These are phyloP conservation scores for Brachyhypopomus occidentalis DNA, from an alignment of 2,113 vertebrate species.

Conservation along the genomic window DNA sequence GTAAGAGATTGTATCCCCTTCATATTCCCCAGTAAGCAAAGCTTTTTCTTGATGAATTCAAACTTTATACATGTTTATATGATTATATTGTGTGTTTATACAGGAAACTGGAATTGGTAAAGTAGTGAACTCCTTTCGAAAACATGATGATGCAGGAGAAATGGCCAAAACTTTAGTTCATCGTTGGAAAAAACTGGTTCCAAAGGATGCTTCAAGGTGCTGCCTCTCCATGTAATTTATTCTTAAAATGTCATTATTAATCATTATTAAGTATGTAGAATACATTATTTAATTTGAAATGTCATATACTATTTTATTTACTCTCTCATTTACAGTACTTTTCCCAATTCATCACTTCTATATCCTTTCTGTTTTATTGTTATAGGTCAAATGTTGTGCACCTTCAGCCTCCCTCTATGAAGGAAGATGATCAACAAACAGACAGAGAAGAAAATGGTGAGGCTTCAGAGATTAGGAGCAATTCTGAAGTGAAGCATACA, in stretches of 20 bases:
- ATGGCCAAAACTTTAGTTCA: slow-evolving; percentile 77
- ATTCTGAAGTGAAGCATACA: slow-evolving; percentile 28
- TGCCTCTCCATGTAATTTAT: too few relatives aligned
- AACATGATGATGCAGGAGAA: slow-evolving; percentile 74
- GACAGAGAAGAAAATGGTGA: slow-evolving; percentile 30
- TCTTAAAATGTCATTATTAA: too few relatives aligned
- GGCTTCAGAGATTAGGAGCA: slow-evolving; percentile 43
- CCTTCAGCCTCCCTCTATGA: not conserved
- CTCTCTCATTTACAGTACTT: not conserved
- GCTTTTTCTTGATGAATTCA: not conserved
- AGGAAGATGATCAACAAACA: slow-evolving; percentile 41
- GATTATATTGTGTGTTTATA: not conserved
- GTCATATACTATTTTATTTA: too few relatives aligned
- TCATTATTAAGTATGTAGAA: too few relatives aligned
- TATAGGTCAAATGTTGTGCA: slow-evolving; percentile 26
- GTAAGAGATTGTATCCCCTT: slow-evolving; percentile 72
- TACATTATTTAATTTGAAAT: too few relatives aligned
- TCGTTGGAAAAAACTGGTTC: slow-evolving; percentile 77
- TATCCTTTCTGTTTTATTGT: not conserved
- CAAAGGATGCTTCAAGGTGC: slow-evolving; percentile 73
- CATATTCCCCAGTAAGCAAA: not conserved
- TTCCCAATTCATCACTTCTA: not conserved
- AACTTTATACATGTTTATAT: not conserved
- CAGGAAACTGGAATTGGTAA: slow-evolving; percentile 86
- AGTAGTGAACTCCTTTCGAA: slow-evolving; percentile 78